Percentiles rank a stretch among this genome's conserved stretches.
Conservation (phyloP, 1,140 invertebrate genomes). For the Doryteuthis pealeii region DNA sequence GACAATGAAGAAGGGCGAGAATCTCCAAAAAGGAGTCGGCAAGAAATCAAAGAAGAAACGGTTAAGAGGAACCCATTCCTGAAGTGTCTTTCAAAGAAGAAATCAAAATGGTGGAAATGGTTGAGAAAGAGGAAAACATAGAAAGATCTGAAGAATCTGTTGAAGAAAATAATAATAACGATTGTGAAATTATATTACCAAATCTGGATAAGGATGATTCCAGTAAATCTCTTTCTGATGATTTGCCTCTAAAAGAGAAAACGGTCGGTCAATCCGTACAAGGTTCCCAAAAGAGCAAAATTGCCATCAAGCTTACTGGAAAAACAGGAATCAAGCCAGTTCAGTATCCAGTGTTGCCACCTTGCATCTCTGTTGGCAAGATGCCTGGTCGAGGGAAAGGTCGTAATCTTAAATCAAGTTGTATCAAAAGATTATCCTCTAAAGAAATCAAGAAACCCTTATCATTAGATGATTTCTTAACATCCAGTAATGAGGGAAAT, state of each 20-base stretch:
- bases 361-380: slow-evolving; percentile 9
- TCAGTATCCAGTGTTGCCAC: background rate
- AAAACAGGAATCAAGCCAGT: slow-evolving; percentile 12
- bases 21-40: background rate
- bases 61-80: background rate
- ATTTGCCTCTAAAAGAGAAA: background rate
- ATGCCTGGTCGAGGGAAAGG: background rate
- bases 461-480: background rate
- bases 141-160: no score
- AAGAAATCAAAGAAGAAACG: background rate
- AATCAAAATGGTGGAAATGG: background rate
- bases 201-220: no score
- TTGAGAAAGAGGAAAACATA: slow-evolving; percentile 7
- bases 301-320: slow-evolving; percentile 15
- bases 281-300: background rate
- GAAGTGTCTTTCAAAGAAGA: background rate
- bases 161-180: no score
- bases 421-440: background rate
- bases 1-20: background rate
- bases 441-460: background rate
- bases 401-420: background rate
- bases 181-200: no score
- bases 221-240: no score
- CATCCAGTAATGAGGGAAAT: background rate
- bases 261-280: background rate